phyloP scores from a whole-genome alignment of 2,113 vertebrate species.

The Epinephelus fuscoguttatus region DNA sequence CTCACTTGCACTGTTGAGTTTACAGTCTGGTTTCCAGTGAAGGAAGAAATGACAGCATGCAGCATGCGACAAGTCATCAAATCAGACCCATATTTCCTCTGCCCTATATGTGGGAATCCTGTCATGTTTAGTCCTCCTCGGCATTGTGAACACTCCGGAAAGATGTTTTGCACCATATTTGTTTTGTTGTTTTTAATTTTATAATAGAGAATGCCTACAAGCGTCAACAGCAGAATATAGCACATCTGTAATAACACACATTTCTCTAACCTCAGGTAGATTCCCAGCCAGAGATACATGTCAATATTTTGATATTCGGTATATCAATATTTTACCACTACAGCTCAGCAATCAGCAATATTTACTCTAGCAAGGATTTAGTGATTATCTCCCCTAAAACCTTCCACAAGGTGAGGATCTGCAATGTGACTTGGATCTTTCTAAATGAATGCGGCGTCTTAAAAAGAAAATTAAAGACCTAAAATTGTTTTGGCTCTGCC shows the following conservation, averaged over 20 bases:
- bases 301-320: conserved; percentile 64
- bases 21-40: conserved; percentile 64
- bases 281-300: conserved; percentile 46
- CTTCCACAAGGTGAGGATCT: conserved; percentile 32
- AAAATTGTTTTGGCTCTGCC: conserved; percentile 62
- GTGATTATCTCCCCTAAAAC: conserved; percentile 39
- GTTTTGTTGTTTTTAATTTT: neutral
- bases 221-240: conserved; percentile 57
- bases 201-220: conserved; percentile 35
- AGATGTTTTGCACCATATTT: conserved; percentile 30
- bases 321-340: conserved; percentile 51
- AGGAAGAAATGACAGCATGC: conserved; percentile 48
- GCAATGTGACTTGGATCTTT: conserved; percentile 31
- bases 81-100: conserved; percentile 59
- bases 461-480: conserved; percentile 67
- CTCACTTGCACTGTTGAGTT: conserved; percentile 65
- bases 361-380: conserved; percentile 46
- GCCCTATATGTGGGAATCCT: conserved; percentile 46
- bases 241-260: conserved; percentile 21
- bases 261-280: conserved; percentile 42
- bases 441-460: conserved; percentile 46
- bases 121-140: conserved; percentile 46
- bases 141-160: conserved; percentile 32
- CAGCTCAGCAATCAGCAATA: conserved; percentile 40
- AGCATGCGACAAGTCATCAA: conserved; percentile 61